Evolutionary conservation across 2,888 invertebrate species (phyloP), one percentile per base, ranked within the genome.

Genomic region (Mamestra brassicae): DNA sequence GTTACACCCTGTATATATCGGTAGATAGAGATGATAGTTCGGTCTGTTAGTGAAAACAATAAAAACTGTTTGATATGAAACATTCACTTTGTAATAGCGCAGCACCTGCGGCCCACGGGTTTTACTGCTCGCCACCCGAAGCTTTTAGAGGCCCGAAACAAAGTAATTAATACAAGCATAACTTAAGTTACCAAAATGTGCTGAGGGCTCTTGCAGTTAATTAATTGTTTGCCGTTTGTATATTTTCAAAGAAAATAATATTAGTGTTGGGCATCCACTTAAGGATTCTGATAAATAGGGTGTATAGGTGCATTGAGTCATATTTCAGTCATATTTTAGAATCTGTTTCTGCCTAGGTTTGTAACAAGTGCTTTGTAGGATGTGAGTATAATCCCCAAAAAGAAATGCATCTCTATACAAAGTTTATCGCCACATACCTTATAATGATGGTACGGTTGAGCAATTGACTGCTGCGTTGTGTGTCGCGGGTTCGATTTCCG

Each of bases 141-240:
- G 78, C 78, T 67, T 80, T 80, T 83, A 82, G 66, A 80, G 78
- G 63, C 68, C 69, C 60, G 60, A 81, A 81, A 81, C 80, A 74
- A 83, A 83, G 81, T 81, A 80, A 72, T 82, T 82, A 82, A 81
- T 84, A 65, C 50, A 55, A 84, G 47, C 60, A 67, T 71, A 76
- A 75, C 66, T 66, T 60, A 62, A 73, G 55, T 73, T 55, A 74
- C 58, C 47, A 60, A 62, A 62, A 74, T 64, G 7, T 62, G 15
- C n/a, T 61, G 50, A 63, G 34, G 17, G 17, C 36, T 26, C 45
- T 17, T 26, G 17, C 57, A 50, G 2, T 17, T 52, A 17, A 45
- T 47, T 58, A 73, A 72, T 80, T 15, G 50, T 79, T 79, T 45
- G 11, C 47, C n/a, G 26, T 47, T n/a, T 47, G 15, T 38, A 26